Evolutionary conservation across 2,888 invertebrate genomes (phyloP), one percentile per base, ranked within the genome.

Genomic region (Scelioninae gen. 1): DNA sequence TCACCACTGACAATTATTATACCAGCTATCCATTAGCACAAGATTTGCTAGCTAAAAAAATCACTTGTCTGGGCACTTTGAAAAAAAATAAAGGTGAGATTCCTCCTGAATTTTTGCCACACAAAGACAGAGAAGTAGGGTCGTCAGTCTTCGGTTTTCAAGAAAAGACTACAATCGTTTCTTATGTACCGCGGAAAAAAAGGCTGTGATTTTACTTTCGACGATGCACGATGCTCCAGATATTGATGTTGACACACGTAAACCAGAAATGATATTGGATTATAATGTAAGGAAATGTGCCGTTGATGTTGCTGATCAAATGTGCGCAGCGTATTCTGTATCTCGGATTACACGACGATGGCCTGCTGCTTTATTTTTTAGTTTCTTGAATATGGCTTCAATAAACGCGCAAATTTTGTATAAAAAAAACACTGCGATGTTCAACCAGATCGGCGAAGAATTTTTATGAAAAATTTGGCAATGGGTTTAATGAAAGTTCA

Each of bases 231-330:
- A 55, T 69, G 55, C 74, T 47, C 45, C 55, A 47, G 79, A 69
- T 53, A 81, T 87, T 40, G 84, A 87, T 83, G 63, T 65, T 62
- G 77, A 84, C 13, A 85, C 85, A 9, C 58, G 68, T 60, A 88
- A 89, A 72, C 86, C 88, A 10, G 75, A 83, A n/a, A 82, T 88
- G 3, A 83, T 88, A 9, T 63, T 84, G 10, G 85, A 86, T 68
- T 89, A 87, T 58, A 88, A 89, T 65, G 68, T 32, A 23, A 87
- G 86, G 29, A 89, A 88, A 84, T 86, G 84, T 60, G 87, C 81
- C 53, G 86, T 89, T 23, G 87, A 88, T 66, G 78, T 77, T 72
- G 84, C 87, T 8, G 88, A 88, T 58, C 72, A 87, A 80, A 85
- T 84, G 78, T 85, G 86, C 69, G 68, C 62, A 31, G 63, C 68